Evolutionary conservation across 2,113 vertebrate species (phyloP).

Genomic region (Spilogale gracilis): DNA sequence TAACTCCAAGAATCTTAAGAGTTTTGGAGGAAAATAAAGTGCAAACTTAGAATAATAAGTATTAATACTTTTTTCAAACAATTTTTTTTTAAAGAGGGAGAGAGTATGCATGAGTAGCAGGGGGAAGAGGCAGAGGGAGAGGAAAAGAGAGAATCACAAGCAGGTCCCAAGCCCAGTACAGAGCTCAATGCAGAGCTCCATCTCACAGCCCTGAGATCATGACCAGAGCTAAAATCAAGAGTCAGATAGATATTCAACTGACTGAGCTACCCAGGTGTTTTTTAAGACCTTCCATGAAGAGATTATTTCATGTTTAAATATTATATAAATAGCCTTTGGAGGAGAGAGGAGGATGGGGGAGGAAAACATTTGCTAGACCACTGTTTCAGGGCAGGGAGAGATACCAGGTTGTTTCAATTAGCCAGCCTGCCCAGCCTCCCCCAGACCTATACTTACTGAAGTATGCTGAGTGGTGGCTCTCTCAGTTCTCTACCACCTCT

Average conservation of each 20-base stretch:
- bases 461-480: fast-evolving
- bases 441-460: too few species aligned
- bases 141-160: background rate
- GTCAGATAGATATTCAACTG: too few species aligned
- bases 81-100: background rate
- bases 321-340: too few species aligned
- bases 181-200: background rate
- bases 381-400: background rate
- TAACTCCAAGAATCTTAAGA: background rate
- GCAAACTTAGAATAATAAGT: background rate
- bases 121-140: background rate
- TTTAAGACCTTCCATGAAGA: background rate
- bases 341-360: background rate
- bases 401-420: background rate
- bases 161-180: background rate
- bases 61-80: background rate
- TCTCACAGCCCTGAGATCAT: background rate
- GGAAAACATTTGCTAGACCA: background rate
- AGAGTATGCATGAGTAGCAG: background rate
- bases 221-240: too few species aligned
- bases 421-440: background rate
- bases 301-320: background rate
- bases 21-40: background rate
- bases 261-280: too few species aligned
- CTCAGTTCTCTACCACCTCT: background rate